These are phyloP conservation scores for Erythrolamprus reginae DNA, from an alignment of 2,113 vertebrate species.

Conservation along the genomic window DNA sequence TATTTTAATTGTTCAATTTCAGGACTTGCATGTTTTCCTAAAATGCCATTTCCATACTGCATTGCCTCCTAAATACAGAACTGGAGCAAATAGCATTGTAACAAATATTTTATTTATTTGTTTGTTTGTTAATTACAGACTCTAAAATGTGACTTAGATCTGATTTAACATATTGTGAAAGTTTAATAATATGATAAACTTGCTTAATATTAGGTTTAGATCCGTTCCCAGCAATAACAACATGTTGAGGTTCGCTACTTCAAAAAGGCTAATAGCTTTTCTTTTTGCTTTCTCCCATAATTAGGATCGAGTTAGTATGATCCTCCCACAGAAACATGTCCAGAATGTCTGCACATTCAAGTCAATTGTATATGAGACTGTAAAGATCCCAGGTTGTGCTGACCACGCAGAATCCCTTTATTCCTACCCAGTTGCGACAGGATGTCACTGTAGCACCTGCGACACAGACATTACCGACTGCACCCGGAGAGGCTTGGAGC, in stretches of 20 bases:
- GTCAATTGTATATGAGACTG: slow-evolving; percentile 78
- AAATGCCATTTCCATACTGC: neutral
- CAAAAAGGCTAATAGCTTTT: neutral
- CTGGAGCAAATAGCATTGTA: neutral
- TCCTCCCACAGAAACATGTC: slow-evolving; percentile 39
- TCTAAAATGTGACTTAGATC: neutral
- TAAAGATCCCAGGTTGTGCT: slow-evolving; percentile 77
- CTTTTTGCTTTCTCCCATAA: slow-evolving; percentile 24
- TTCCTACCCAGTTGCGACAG: slow-evolving; percentile 79
- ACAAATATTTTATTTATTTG: neutral
- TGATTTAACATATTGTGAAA: neutral
- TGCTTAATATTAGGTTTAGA: neutral
- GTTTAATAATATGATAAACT: neutral
- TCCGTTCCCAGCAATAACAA: neutral
- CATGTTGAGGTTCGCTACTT: neutral
- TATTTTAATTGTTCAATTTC: neutral
- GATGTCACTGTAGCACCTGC: slow-evolving; percentile 78
- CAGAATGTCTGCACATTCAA: slow-evolving; percentile 81
- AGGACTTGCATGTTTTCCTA: neutral
- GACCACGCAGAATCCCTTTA: slow-evolving; percentile 66
- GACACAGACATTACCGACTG: slow-evolving; percentile 76
- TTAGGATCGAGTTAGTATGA: slow-evolving; percentile 75
- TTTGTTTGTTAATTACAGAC: neutral
- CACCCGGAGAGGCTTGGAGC: slow-evolving; percentile 63
- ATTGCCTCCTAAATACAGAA: neutral